A percentile compares a stretch with the other conserved stretches of the same genome.
Evolutionary conservation across 2,113 vertebrate genomes (phyloP).

Genomic region (Lethenteron camtschaticum): DNA sequence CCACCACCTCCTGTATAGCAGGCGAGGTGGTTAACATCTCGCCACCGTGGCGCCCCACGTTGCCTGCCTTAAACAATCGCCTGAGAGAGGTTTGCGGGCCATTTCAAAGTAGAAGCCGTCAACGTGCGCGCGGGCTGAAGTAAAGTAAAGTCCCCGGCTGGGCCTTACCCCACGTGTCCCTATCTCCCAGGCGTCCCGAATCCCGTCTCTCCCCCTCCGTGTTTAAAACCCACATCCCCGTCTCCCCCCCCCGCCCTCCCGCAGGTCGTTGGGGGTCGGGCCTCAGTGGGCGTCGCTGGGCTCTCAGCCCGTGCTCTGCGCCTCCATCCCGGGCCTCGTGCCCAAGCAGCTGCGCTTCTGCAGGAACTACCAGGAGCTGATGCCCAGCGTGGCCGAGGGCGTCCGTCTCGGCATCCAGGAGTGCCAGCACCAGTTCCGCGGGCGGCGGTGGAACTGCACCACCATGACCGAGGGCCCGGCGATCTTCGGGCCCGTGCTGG

Average conservation of each 20-base stretch:
- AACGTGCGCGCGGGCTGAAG: too few relatives aligned
- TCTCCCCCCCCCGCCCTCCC: conserved; percentile 13
- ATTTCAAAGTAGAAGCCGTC: too few relatives aligned
- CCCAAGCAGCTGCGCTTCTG: conserved; percentile 94
- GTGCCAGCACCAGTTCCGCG: conserved; percentile 84
- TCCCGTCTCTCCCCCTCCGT: too few relatives aligned
- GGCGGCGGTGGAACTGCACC: conserved; percentile 89
- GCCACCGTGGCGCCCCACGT: too few relatives aligned
- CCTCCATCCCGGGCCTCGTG: conserved; percentile 77
- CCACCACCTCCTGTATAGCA: too few relatives aligned
- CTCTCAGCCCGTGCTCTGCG: conserved; percentile 64
- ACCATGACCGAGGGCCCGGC: conserved; percentile 66
- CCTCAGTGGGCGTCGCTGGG: conserved; percentile 69
- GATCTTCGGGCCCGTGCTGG: conserved; percentile 82
- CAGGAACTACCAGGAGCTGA: conserved; percentile 86
- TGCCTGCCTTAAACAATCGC: too few relatives aligned
- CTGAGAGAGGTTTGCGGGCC: too few relatives aligned
- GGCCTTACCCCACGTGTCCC: too few relatives aligned
- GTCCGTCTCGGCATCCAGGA: conserved; percentile 83
- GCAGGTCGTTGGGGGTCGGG: conserved; percentile 70
- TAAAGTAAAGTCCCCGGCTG: too few relatives aligned
- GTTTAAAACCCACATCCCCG: conserved; percentile 5
- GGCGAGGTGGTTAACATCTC: too few relatives aligned
- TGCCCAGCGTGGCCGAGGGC: conserved; percentile 84
- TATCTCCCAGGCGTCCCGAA: too few relatives aligned